Percentiles rank a stretch among this genome's conserved stretches.
Conservation (phyloP, 2,888 invertebrate species). For the Dromius quadrimaculatus region DNA sequence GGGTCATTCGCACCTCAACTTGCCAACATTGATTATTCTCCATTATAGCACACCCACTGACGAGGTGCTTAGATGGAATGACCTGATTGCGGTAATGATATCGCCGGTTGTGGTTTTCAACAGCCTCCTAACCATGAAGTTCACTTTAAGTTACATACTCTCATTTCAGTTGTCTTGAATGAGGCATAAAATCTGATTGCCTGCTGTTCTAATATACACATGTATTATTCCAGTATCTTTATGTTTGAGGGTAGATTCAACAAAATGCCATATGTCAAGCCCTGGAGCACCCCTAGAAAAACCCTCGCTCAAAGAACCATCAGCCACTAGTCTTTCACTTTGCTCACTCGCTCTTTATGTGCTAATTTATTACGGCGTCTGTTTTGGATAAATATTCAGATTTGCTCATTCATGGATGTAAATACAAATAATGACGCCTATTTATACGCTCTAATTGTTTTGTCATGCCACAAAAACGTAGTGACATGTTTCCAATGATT, state of each 20-base stretch:
- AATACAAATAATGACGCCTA: constrained; percentile 13
- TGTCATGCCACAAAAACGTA: not conserved
- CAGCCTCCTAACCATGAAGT: not conserved
- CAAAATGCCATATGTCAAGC: constrained; percentile 39
- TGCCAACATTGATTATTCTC: constrained; percentile 43
- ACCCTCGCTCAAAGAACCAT: constrained; percentile 39
- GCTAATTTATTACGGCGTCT: constrained; percentile 37
- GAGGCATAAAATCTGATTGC: not conserved
- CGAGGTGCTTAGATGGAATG: constrained; percentile 5
- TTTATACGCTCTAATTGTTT: constrained; percentile 7
- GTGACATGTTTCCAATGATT: too few relatives aligned
- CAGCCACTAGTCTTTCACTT: constrained; percentile 24
- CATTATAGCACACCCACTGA: constrained; percentile 13
- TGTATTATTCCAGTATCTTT: not conserved
- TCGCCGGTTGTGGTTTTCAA: constrained; percentile 1
- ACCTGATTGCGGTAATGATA: not conserved
- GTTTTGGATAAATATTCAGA: constrained; percentile 42
- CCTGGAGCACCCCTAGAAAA: constrained; percentile 32
- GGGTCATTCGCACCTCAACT: constrained; percentile 49
- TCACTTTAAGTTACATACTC: too few relatives aligned
- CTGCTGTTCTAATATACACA: not conserved
- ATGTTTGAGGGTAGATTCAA: not conserved
- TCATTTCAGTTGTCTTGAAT: not conserved
- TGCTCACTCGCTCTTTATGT: constrained; percentile 20
- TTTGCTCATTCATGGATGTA: constrained; percentile 34